Evolutionary conservation across 2,888 invertebrate species (phyloP), one percentile per base, ranked within the genome.

Genomic region (Gryllus longicercus): DNA sequence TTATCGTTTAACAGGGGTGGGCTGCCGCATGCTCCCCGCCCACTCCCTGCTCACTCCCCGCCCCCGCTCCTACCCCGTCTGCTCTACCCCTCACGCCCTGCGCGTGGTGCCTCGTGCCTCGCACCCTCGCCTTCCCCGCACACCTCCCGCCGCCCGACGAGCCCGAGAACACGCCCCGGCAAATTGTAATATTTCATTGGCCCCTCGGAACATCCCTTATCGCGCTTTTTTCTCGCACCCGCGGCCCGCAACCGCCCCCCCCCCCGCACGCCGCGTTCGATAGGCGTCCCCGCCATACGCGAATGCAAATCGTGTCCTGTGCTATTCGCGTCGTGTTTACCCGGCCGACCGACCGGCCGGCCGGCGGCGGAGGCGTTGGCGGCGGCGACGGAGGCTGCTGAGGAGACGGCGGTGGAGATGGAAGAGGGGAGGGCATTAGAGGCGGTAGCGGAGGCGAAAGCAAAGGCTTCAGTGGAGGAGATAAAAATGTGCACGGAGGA

Each of bases 141-240:
- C 63, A 2, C 14, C n/a, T 4, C n/a, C 14, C 63, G 3, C 63
- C n/a, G 2, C 8, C 63, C n/a, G 63, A n/a, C n/a, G 63, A 63
- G n/a, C 3, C n/a, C 63, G n/a, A 63, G 63, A 63, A 63, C 63
- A 63, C n/a, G 63, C 63, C 63, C 11, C 16, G 63, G 63, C 63
- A 63, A 63, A 63, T 63, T 63, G 16, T 63, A 63, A 63, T 63
- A 63, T 63, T 63, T 63, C 63, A 63, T 63, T 63, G 14, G 63
- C 63, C 63, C 63, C 63, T 63, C 63, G 63, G 63, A 63, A 63
- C 63, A 63, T 63, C 63, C 63, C 63, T 63, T 63, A 63, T 63
- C 63, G 63, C 63, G 63, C 63, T 63, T 63, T 63, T 63, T 63
- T 63, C 16, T 63, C 63, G 63, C 63, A 63, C 16, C n/a, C 63